phyloP scores from a whole-genome alignment of 2,113 vertebrate genomes.

The Pelobates fuscus region DNA sequence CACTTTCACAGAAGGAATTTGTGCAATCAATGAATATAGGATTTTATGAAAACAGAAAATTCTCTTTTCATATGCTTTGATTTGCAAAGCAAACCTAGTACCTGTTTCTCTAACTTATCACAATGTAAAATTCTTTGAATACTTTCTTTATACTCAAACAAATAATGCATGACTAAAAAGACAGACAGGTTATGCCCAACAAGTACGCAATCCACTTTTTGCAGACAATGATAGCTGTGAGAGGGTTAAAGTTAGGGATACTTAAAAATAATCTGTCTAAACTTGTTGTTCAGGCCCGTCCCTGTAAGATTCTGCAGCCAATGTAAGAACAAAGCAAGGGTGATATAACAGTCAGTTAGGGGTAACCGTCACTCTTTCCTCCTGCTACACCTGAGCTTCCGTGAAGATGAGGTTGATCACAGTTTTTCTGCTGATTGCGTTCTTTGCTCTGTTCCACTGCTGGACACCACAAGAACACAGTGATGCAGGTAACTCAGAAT shows the following conservation, averaged over 20 bases:
- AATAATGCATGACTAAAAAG: no score
- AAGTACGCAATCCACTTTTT: no score
- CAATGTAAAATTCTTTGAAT: no score
- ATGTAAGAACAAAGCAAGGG: background rate
- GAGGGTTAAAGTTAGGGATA: slow-evolving; percentile 14
- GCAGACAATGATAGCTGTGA: background rate
- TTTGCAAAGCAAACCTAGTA: no score
- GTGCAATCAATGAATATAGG: no score
- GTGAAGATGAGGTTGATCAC: slow-evolving; percentile 1
- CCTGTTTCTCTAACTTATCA: no score
- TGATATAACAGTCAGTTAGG: background rate
- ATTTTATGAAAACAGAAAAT: no score
- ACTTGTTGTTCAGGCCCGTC: slow-evolving; percentile 2
- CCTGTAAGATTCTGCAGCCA: background rate
- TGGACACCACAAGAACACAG: background rate
- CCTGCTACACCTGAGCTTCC: background rate
- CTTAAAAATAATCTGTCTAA: background rate
- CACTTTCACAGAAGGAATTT: no score
- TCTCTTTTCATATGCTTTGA: no score
- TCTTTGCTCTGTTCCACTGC: background rate
- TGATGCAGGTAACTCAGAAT: background rate
- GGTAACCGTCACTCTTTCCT: background rate
- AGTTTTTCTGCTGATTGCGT: background rate
- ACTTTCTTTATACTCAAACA: no score
- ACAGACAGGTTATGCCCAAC: no score